Evolutionary conservation across 2,888 invertebrate species (phyloP), one percentile per base, ranked within the genome.

Genomic region (Ennomos erosarius): DNA sequence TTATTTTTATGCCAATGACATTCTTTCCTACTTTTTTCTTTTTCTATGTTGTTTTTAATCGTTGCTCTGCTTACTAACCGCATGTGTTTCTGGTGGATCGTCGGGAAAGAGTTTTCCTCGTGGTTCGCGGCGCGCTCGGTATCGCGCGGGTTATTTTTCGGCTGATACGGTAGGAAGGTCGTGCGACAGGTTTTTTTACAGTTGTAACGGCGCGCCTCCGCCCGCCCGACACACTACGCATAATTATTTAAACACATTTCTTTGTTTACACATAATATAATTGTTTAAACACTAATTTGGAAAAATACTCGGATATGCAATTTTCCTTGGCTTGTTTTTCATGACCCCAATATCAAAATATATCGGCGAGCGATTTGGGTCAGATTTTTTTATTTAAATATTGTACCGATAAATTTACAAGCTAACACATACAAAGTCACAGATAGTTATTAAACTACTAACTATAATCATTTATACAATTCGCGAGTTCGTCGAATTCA

Each of bases 1-100:
- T 84, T 84, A 85, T 87, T 84, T 88, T 87, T 85, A 88, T 92
- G 91, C 91, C 91, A 91, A 92, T 90, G 85, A 88, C 90, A 90
- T 87, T 78, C 83, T 81, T 85, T 80, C 82, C 81, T 81, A 69
- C 76, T 74, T 79, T 79, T 82, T 78, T 71, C 73, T 73, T 78
- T 74, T 75, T 71, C 76, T 68, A 64, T 62, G 62, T 66, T 67
- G 65, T 65, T 69, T 65, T 67, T 79, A 79, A 78, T 74, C 58
- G 65, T 69, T 70, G 63, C 67, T 69, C 81, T 76, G 75, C 73
- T 71, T 73, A 84, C 81, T 89, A 87, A 88, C 79, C 44, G 88
- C 89, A 88, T 87, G 90, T 45, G 45, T 16, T 59, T 59, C 59
- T 49, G 56, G 55, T 65, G 9, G 12, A 5, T 9, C 11, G 33